Conservation (phyloP, 37 sponge, comb jelly and placozoan genomes). For the Ianthella basta region DNA sequence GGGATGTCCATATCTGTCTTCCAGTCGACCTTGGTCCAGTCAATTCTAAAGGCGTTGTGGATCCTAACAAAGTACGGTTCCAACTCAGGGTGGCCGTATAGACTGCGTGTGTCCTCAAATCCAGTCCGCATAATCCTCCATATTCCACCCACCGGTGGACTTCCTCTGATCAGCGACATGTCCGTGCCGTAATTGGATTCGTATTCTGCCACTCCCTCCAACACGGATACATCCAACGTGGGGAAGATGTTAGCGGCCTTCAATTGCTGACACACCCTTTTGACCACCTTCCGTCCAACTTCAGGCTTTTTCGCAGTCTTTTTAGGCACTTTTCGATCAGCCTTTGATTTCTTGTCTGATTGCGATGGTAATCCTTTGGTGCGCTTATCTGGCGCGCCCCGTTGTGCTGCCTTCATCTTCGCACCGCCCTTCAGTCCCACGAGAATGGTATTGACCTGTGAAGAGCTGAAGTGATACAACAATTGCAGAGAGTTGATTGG, state of each 20-base stretch:
- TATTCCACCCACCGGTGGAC: slow-evolving; percentile 1
- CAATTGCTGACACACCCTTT: background rate
- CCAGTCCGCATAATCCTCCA: background rate
- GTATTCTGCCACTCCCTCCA: background rate
- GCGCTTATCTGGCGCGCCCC: no score
- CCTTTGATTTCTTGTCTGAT: no score
- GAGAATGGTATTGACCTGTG: no score
- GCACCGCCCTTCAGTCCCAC: no score
- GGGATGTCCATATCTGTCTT: background rate
- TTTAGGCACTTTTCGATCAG: no score
- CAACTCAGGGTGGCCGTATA: background rate
- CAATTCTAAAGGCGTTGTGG: background rate
- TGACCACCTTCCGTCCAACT: no score
- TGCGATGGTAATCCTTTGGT: no score
- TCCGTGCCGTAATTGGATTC: background rate
- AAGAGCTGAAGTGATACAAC: no score
- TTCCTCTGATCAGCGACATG: no score
- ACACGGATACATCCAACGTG: background rate
- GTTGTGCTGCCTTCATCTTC: no score
- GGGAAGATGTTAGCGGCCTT: background rate
- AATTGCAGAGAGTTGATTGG: no score
- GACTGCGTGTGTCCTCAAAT: background rate
- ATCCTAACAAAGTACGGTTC: background rate
- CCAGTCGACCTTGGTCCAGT: slow-evolving; percentile 28
- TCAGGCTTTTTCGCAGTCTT: no score